Percentiles rank a stretch among this genome's conserved stretches.
Conservation (phyloP, 2,113 vertebrate species). For the Rhynchopsitta pachyrhyncha region DNA sequence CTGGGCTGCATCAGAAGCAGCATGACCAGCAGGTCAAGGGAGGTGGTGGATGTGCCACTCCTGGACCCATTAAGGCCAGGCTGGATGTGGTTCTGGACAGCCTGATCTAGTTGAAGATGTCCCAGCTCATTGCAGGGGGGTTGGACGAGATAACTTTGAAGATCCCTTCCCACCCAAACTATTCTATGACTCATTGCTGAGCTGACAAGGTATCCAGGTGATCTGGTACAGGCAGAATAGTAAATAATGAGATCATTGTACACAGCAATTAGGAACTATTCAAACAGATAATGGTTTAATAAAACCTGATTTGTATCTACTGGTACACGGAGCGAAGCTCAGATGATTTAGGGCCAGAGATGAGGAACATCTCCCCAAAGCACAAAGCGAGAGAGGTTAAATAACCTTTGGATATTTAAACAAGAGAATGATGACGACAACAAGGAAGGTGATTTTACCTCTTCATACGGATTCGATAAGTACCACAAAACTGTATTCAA, state of each 20-base stretch:
- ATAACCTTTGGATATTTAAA: slow-evolving; percentile 14
- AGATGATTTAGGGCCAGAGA: background rate
- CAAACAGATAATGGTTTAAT: background rate
- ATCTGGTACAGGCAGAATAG: background rate
- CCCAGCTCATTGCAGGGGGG: background rate
- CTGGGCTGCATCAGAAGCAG: background rate
- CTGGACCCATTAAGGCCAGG: background rate
- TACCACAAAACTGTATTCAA: background rate
- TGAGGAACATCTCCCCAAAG: background rate
- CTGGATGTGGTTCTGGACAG: background rate
- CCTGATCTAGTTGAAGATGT: background rate
- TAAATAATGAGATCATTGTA: background rate
- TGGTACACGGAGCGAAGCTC: fast-evolving
- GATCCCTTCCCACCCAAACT: background rate
- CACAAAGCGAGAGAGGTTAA: background rate
- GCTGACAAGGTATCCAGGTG: background rate
- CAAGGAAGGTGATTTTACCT: slow-evolving; percentile 22
- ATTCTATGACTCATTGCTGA: background rate
- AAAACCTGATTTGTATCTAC: background rate
- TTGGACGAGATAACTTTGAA: background rate
- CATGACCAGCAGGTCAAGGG: background rate
- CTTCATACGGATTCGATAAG: background rate
- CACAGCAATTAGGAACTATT: background rate
- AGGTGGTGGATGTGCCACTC: background rate
- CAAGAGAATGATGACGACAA: background rate